These are phyloP conservation scores for Phalacrocorax pelagicus DNA, from an alignment of 2,113 vertebrate species.

Conservation along the genomic window DNA sequence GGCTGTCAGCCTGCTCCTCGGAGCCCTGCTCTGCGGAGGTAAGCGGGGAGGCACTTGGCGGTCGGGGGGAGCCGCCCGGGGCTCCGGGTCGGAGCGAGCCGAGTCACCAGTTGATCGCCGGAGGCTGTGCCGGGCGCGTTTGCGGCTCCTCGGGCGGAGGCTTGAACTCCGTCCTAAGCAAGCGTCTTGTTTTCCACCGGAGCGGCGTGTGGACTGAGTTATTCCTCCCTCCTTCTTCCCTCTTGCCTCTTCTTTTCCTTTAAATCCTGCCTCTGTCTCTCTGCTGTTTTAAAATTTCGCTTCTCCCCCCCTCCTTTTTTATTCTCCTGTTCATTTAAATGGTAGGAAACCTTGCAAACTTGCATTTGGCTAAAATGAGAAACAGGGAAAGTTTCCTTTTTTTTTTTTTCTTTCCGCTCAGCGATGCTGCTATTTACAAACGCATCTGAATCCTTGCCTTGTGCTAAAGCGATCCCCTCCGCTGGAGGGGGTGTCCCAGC, in stretches of 20 bases:
- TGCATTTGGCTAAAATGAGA: neutral
- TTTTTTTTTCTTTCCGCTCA: neutral
- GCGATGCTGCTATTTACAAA: fast-evolving
- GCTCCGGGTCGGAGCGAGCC: neutral
- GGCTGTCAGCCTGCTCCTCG: too few relatives aligned
- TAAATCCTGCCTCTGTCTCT: neutral
- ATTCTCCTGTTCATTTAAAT: neutral
- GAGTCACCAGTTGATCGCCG: constrained; percentile 33
- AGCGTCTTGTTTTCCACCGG: neutral
- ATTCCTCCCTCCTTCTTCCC: neutral
- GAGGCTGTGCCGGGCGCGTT: neutral
- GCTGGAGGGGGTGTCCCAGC: neutral
- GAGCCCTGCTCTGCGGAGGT: constrained; percentile 68
- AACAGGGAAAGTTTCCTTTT: neutral
- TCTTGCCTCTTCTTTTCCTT: neutral
- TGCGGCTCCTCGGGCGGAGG: neutral
- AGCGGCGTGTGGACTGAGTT: neutral
- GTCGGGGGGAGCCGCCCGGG: neutral
- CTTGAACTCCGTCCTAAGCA: neutral
- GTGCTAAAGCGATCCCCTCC: neutral
- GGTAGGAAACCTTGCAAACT: neutral
- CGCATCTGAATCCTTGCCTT: fast-evolving
- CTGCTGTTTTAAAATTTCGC: neutral
- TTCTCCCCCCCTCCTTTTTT: fast-evolving
- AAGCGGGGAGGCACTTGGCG: neutral